phyloP scores from a whole-genome alignment of 92 coral and sea anemone species.

The Metridium senile region DNA sequence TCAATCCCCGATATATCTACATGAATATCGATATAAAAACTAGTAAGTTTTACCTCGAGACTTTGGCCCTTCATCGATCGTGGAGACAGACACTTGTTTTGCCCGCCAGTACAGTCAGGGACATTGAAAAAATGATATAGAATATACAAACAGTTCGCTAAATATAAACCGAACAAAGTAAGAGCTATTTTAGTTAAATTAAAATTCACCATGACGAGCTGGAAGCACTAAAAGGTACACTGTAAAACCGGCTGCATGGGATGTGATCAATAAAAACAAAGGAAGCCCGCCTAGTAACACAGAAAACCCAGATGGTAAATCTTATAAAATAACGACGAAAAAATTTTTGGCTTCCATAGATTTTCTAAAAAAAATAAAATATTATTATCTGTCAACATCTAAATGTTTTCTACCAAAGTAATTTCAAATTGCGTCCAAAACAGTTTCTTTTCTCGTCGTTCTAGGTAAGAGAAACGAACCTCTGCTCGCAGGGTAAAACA shows the following conservation, averaged over 20 bases:
- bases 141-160: slow-evolving; percentile 76
- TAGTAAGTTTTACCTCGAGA: slow-evolving; percentile 66
- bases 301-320: neutral
- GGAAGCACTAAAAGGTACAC: too few relatives aligned
- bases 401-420: neutral
- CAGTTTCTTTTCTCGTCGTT: too few relatives aligned
- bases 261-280: too few relatives aligned
- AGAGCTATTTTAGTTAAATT: slow-evolving; percentile 78
- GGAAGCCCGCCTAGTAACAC: too few relatives aligned
- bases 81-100: slow-evolving; percentile 65
- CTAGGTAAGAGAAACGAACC: too few relatives aligned
- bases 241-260: too few relatives aligned
- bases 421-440: too few relatives aligned
- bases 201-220: slow-evolving; percentile 43
- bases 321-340: too few relatives aligned
- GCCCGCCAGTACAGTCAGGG: slow-evolving; percentile 81
- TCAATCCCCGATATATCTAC: too few relatives aligned
- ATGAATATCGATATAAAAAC: too few relatives aligned
- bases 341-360: too few relatives aligned
- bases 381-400: neutral
- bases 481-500: too few relatives aligned
- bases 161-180: slow-evolving; percentile 68
- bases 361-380: neutral
- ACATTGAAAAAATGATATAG: slow-evolving; percentile 80
- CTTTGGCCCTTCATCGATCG: slow-evolving; percentile 57